phyloP scores from a whole-genome alignment of 2,113 vertebrate species.

The Rhadina sibilatrix region DNA sequence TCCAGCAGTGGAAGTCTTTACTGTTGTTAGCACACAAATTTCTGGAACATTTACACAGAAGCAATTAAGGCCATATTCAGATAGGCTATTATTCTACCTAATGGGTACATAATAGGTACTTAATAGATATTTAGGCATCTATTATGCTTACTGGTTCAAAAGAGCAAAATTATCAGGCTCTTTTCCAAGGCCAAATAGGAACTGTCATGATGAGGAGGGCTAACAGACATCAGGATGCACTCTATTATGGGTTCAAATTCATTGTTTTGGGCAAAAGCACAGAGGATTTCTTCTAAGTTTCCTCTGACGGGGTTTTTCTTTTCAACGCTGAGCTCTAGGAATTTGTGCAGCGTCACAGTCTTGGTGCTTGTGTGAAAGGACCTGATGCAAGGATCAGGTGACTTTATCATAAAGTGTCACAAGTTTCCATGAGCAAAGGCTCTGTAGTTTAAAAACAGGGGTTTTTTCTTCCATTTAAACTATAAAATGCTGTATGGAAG shows the following conservation, averaged over 20 bases:
- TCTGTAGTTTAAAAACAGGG: not conserved
- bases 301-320: not conserved
- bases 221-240: not conserved
- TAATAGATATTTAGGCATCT: constrained; percentile 19
- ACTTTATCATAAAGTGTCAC: not conserved
- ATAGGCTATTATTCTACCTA: constrained; percentile 26
- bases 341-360: not conserved
- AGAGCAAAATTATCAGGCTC: not conserved
- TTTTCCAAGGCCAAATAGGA: not conserved
- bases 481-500: not conserved
- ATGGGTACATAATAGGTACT: constrained; percentile 21
- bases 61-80: constrained; percentile 41
- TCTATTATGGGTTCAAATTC: not conserved
- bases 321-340: not conserved
- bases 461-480: not conserved
- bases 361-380: not conserved
- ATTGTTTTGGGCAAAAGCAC: not conserved
- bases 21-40: constrained; percentile 34
- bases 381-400: not conserved
- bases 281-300: not conserved
- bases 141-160: not conserved
- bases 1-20: not conserved
- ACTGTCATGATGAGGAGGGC: not conserved
- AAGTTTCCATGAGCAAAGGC: not conserved
- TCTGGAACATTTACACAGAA: constrained; percentile 38